A percentile compares a stretch with the other conserved stretches of the same genome.
Conservation (phyloP, 1,140 invertebrate genomes). For the Rhizoglyphus robini region DNA sequence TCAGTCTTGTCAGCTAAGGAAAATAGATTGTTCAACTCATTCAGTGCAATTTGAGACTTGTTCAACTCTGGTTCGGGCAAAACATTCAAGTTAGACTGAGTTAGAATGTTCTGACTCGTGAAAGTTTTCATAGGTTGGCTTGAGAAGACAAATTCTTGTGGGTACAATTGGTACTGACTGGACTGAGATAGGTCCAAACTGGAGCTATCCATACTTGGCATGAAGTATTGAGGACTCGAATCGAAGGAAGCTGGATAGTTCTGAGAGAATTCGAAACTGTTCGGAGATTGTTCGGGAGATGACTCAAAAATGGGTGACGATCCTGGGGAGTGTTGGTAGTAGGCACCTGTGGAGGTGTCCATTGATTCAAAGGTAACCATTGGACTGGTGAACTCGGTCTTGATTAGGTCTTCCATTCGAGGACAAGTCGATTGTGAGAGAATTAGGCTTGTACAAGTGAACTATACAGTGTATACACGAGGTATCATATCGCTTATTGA, state of each 20-base stretch:
- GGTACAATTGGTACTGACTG: not conserved
- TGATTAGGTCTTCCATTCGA: slow-evolving; percentile 5
- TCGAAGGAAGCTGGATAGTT: not conserved
- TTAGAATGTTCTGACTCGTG: not conserved
- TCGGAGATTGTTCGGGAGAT: not conserved
- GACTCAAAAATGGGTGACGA: not conserved
- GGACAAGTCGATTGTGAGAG: no score
- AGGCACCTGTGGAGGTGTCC: not conserved
- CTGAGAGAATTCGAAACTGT: not conserved
- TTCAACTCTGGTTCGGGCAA: not conserved
- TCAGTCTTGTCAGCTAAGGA: not conserved
- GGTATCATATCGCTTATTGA: no score
- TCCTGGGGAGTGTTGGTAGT: not conserved
- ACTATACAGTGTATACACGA: no score
- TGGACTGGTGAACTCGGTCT: not conserved
- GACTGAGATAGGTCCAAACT: not conserved
- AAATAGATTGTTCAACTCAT: not conserved
- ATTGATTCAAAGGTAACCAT: not conserved
- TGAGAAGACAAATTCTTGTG: not conserved
- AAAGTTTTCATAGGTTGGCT: not conserved
- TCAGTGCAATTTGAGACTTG: not conserved
- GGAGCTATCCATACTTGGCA: not conserved
- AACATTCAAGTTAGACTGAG: no score
- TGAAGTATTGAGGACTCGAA: no score
- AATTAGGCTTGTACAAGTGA: no score